phyloP scores from a whole-genome alignment of 1,140 invertebrate genomes.

The Neodiprion lecontei region DNA sequence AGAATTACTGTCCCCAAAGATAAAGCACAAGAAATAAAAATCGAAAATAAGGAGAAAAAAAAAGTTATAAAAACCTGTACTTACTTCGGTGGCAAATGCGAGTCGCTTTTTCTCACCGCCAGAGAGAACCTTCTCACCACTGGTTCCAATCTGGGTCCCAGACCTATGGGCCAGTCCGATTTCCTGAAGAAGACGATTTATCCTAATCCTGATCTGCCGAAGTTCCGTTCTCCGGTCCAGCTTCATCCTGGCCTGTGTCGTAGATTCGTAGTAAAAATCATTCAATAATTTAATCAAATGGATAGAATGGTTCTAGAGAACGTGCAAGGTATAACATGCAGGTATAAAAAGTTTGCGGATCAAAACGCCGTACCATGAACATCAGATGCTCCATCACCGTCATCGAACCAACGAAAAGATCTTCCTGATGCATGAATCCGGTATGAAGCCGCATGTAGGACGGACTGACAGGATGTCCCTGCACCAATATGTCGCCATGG shows the following conservation, averaged over 20 bases:
- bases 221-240: conserved; percentile 72
- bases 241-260: conserved; percentile 77
- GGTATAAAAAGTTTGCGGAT: background rate
- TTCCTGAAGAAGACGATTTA: conserved; percentile 74
- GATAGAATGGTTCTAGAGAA: too few species aligned
- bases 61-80: background rate
- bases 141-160: conserved; percentile 79
- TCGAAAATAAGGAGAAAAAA: too few species aligned
- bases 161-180: conserved; percentile 76
- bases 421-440: conserved; percentile 95
- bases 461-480: conserved; percentile 70
- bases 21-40: conserved; percentile 5
- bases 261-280: background rate
- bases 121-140: conserved; percentile 82
- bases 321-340: background rate
- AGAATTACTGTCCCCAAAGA: too few species aligned
- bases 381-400: conserved; percentile 89
- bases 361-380: conserved; percentile 76
- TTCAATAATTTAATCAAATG: background rate
- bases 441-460: conserved; percentile 79
- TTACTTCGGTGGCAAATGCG: conserved; percentile 90
- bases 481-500: conserved; percentile 78
- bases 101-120: conserved; percentile 94
- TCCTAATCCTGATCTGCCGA: conserved; percentile 68
- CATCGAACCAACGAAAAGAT: conserved; percentile 85